Evolutionary conservation across 2,888 invertebrate genomes (phyloP).

Genomic region (Drosophila quasianomalipes): DNA sequence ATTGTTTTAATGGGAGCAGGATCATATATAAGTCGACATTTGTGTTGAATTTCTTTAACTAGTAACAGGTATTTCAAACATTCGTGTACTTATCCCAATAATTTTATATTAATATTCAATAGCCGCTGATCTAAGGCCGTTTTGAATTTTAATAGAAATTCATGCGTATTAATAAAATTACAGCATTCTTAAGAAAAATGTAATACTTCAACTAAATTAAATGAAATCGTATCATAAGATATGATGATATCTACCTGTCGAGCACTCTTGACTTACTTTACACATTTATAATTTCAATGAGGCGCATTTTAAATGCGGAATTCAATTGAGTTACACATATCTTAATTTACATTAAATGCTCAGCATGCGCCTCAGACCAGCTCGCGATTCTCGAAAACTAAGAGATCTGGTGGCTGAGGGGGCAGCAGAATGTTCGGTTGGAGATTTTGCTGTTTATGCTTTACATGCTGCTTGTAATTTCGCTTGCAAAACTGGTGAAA

Average conservation of each 20-base stretch:
- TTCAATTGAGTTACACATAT: constrained; percentile 59
- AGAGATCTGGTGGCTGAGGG: not conserved
- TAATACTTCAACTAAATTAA: not conserved
- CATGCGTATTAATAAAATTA: not conserved
- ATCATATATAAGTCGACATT: not conserved
- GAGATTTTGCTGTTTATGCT: constrained; percentile 61
- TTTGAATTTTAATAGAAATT: not conserved
- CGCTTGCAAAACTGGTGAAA: constrained; percentile 62
- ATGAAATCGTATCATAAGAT: not conserved
- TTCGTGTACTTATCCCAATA: not conserved
- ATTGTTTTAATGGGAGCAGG: not conserved
- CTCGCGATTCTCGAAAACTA: constrained; percentile 1
- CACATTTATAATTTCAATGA: constrained; percentile 18
- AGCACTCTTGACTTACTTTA: not conserved
- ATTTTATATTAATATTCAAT: not conserved
- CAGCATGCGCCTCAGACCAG: constrained; percentile 3
- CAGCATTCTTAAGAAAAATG: not conserved
- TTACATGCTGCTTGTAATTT: constrained; percentile 61
- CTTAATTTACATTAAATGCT: constrained; percentile 45
- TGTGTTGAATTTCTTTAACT: not conserved
- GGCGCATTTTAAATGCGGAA: constrained; percentile 28
- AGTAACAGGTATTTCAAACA: not conserved
- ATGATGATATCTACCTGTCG: not conserved
- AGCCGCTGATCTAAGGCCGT: not conserved
- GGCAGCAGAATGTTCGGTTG: constrained; percentile 5